These are phyloP conservation scores for Centropus bengalensis DNA, from an alignment of 2,113 vertebrate genomes.

Conservation along the genomic window DNA sequence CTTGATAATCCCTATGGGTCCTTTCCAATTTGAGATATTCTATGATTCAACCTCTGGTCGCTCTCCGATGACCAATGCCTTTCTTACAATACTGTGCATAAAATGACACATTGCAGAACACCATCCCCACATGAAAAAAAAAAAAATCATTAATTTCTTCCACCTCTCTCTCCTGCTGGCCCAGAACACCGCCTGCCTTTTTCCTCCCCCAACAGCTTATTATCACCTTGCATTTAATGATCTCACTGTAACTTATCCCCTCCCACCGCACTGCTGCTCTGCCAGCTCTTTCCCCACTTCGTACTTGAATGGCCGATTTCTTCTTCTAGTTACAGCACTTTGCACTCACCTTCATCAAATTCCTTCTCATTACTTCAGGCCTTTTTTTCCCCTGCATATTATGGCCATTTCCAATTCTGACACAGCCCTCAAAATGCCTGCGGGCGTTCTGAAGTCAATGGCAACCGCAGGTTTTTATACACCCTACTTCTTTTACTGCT, in stretches of 20 bases:
- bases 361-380: slow-evolving; percentile 5
- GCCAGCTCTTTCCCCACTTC: slow-evolving; percentile 11
- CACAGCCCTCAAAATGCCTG: not conserved
- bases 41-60: not conserved
- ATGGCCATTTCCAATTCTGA: not conserved
- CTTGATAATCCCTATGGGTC: not conserved
- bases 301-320: not conserved
- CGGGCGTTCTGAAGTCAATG: not conserved
- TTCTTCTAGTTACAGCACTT: slow-evolving; percentile 1
- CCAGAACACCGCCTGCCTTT: not conserved
- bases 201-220: slow-evolving; percentile 26
- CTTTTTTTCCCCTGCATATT: not conserved
- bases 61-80: not conserved
- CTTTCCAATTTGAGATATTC: not conserved
- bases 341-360: not conserved
- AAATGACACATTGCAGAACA: not conserved
- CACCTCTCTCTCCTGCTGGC: not conserved
- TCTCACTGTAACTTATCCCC: slow-evolving; percentile 6
- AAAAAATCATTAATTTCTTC: not conserved
- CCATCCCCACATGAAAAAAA: not conserved
- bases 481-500: not conserved
- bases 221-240: slow-evolving; percentile 11
- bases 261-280: slow-evolving; percentile 22
- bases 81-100: not conserved
- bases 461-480: not conserved